Base-by-base conservation (phyloP, 2,113 vertebrate species). In the Callaeas wilsoni region DNA sequence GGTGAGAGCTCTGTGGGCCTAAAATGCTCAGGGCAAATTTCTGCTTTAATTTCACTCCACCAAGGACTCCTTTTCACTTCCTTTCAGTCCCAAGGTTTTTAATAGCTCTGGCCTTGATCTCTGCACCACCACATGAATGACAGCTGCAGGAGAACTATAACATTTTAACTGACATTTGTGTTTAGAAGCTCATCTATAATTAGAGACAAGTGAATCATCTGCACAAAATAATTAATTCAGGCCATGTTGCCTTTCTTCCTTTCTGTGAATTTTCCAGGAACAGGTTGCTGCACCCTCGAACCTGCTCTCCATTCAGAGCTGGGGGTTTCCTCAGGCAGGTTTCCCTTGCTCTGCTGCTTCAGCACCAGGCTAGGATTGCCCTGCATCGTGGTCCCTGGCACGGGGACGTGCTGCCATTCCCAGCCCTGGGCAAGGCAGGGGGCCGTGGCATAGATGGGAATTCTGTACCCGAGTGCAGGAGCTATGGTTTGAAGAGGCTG, bases 151-250 rank as follows among this genome's bases (percentile, higher is more conserved):
- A 92, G 90, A 93, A 89, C 84, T 92, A 10, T 89, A 93, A 78
- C 86, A 81, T 94, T 94, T 95, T 94, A 94, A 91, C 76, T 94
- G 91, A 94, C 80, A 84, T 96, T 93, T 92, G 44, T 96, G 76
- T 94, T 95, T 84, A 75, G 77, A 59, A 89, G 91, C 88, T 93
- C 63, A 74, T 77, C 79, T 94, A 92, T 92, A 94, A 93, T 92
- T 91, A 93, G 91, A 92, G 91, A 52, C 47, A 78, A 96, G 33
- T 87, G 94, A 95, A 93, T 95, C 91, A 94, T 80, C 80, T 78
- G 42, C 60, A 95, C 4, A 10, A 83, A 94, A 85, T 78, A 84
- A 94, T 93, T 92, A 90, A 75, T 78, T 86, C 56, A 63, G 86
- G 68, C 67, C 12, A 0, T 42, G 55, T 59, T 93, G 92, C 79